phyloP scores from a whole-genome alignment of 2,888 invertebrate genomes.

The Microplitis manilae region DNA sequence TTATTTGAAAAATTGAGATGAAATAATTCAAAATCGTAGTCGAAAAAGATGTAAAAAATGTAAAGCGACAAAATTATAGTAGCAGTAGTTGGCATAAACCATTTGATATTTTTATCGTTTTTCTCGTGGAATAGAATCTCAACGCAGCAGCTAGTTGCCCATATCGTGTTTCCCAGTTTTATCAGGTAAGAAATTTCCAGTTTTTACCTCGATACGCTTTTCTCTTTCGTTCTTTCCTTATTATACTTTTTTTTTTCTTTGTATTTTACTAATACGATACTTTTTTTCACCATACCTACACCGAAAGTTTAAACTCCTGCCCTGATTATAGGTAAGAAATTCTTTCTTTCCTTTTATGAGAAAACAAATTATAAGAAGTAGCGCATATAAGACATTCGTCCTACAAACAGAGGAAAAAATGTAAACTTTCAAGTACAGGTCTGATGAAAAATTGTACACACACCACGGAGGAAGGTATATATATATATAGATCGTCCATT shows the following conservation, averaged over 20 bases:
- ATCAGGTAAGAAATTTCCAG: constrained; percentile 27
- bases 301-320: too few species aligned
- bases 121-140: not conserved
- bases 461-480: too few species aligned
- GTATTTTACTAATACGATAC: too few species aligned
- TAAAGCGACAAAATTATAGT: not conserved
- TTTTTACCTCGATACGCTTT: constrained; percentile 20
- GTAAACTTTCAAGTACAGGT: too few species aligned
- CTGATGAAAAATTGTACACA: too few species aligned
- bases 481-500: too few species aligned
- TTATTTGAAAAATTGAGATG: not conserved
- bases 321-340: too few species aligned
- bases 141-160: constrained; percentile 13
- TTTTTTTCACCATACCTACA: too few species aligned
- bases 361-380: too few species aligned
- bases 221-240: not conserved
- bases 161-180: constrained; percentile 18
- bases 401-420: too few species aligned
- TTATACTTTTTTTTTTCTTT: not conserved
- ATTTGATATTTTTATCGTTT: constrained; percentile 27
- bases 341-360: too few species aligned
- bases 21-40: not conserved
- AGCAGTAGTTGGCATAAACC: constrained; percentile 25
- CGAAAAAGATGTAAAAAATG: not conserved
- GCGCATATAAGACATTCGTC: too few species aligned